These are phyloP conservation scores for Dascyllus trimaculatus DNA, from an alignment of 2,113 vertebrate species.

Conservation along the genomic window DNA sequence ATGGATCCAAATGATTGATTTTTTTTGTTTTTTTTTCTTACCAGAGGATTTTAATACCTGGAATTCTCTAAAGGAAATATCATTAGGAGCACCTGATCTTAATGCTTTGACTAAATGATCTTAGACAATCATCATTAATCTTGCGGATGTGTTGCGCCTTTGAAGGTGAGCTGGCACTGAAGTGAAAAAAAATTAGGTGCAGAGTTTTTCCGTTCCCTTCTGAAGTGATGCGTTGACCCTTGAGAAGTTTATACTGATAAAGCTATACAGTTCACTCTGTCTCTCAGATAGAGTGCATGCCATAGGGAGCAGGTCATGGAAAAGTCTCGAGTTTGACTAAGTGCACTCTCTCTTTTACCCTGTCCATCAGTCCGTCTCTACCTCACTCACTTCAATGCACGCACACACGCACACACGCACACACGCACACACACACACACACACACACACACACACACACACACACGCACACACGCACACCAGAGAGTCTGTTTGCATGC, in stretches of 20 bases:
- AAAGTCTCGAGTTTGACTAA: constrained; percentile 83
- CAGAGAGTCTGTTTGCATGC: constrained; percentile 43
- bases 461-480: constrained; percentile 5
- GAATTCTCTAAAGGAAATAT: constrained; percentile 45
- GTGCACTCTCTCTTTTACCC: constrained; percentile 72
- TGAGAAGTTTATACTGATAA: constrained; percentile 79
- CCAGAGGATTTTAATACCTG: constrained; percentile 33
- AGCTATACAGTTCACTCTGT: constrained; percentile 75
- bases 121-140: constrained; percentile 61
- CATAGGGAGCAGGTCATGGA: constrained; percentile 84
- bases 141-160: constrained; percentile 46
- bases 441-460: constrained; percentile 31
- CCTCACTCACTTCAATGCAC: constrained; percentile 38
- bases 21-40: neutral
- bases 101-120: constrained; percentile 49
- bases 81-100: constrained; percentile 53
- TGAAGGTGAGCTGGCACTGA: constrained; percentile 60
- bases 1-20: constrained; percentile 29
- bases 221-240: constrained; percentile 80
- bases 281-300: constrained; percentile 84
- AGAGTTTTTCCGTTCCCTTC: constrained; percentile 66
- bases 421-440: constrained; percentile 4
- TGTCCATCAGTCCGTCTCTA: constrained; percentile 71
- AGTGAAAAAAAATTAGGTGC: constrained; percentile 55
- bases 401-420: no score